Base-by-base conservation (phyloP, 2,888 invertebrate species). In the Rhaphigaster nebulosa region DNA sequence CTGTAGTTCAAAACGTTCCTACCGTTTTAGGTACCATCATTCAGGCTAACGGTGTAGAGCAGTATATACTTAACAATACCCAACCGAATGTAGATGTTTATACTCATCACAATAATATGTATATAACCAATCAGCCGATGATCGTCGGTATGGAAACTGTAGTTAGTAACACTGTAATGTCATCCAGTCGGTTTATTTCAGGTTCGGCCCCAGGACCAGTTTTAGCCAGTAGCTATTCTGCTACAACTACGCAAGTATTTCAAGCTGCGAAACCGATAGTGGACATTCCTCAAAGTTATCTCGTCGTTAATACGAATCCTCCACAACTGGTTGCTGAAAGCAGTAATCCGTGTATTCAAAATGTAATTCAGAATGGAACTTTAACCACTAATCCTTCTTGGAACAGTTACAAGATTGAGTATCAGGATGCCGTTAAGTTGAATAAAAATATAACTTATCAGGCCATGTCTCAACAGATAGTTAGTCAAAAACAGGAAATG, bases 101-200 rank as follows among this genome's bases (percentile, higher is more conserved):
- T 26, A 95, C 23, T 95, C 96, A 93, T 93, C 93, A 29, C 93
- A 94, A n/a, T 89, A 94, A 94, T 89, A 93, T 94, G 93, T 94
- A 94, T 89, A 93, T 94, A 52, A 93, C 95, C 94, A 56, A 94
- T 84, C 94, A 96, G 3, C 97, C 97, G 10, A 96, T 97, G 93
- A 97, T 97, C 93, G 97, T 97, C 93, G 97, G 97, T 0, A 94
- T 97, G 92, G 97, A 97, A 94, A 97, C 97, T 0, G 97, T 97
- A 90, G 97, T 97, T 5, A 97, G 97, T 93, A 97, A 97, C 93
- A 97, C 97, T 10, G 97, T 97, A 0, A 97, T 97, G 97, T 97
- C 97, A n/a, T 92, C 92, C 56, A 97, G 97, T 41, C 97, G 97
- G 93, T 97, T 97, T 93, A 96, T 97, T 29, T 96, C 97, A 2